Conservation (phyloP, 2,113 vertebrate species). For the Protobothrops flavoviridis region DNA sequence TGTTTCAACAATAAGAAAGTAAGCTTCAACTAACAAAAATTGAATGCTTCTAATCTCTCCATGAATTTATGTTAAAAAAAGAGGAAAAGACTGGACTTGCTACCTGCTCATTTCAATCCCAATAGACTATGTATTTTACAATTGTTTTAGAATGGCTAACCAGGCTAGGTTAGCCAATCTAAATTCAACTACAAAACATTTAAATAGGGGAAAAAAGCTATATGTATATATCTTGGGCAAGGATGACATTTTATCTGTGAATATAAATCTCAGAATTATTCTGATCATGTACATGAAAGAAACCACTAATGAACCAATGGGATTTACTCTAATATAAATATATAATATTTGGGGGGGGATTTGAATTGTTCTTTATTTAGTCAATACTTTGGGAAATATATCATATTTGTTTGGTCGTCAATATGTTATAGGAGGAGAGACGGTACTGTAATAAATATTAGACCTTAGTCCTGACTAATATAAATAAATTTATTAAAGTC, state of each 20-base stretch:
- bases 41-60: background rate
- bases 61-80: too few relatives aligned
- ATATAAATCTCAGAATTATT: background rate
- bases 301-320: background rate
- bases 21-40: background rate
- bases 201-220: background rate
- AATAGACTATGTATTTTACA: background rate
- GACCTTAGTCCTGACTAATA: background rate
- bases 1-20: background rate
- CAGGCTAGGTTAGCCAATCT: background rate
- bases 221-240: fast-evolving
- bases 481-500: background rate
- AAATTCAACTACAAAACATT: background rate
- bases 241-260: slow-evolving; percentile 8
- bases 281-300: background rate
- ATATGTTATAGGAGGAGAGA: fast-evolving
- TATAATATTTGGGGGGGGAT: background rate
- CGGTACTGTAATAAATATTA: background rate
- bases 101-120: background rate
- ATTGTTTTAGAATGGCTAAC: background rate
- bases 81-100: background rate
- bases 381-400: background rate
- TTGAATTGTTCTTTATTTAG: background rate
- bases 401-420: background rate
- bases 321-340: background rate